Conservation (phyloP, 2,113 vertebrate species). For the Felis chaus region DNA sequence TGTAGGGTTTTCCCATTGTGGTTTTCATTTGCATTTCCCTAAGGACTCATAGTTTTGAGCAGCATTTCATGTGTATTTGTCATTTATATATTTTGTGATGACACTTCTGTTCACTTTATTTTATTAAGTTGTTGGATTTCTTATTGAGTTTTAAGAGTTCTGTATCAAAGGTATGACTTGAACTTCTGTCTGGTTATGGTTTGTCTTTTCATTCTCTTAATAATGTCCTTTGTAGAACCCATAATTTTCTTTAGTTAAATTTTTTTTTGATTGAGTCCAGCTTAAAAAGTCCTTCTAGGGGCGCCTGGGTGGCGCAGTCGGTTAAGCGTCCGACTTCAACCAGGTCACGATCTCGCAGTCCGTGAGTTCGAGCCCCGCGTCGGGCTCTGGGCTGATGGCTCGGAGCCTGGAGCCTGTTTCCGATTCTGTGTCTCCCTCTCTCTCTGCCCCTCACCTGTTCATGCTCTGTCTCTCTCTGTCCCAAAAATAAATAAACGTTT, state of each 20-base stretch:
- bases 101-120: neutral
- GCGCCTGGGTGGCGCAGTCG: too few species aligned
- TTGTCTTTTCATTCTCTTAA: neutral
- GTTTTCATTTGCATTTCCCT: neutral
- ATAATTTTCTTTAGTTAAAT: neutral
- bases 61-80: neutral
- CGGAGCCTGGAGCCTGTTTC: too few species aligned
- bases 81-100: neutral
- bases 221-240: neutral
- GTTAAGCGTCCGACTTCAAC: too few species aligned
- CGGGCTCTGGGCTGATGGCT: too few species aligned
- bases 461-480: too few species aligned
- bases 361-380: too few species aligned
- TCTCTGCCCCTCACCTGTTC: too few species aligned
- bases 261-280: neutral
- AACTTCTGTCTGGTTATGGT: neutral
- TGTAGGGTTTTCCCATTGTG: neutral
- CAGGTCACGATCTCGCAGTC: too few species aligned
- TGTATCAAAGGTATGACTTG: neutral
- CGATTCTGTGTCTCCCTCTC: too few species aligned
- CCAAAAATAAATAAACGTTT: too few species aligned
- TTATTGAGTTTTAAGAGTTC: neutral
- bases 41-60: neutral
- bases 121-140: neutral
- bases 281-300: neutral